Evolutionary conservation across 2,113 vertebrate genomes (phyloP), one percentile per base, ranked within the genome.

Genomic region (Xerus inauris): DNA sequence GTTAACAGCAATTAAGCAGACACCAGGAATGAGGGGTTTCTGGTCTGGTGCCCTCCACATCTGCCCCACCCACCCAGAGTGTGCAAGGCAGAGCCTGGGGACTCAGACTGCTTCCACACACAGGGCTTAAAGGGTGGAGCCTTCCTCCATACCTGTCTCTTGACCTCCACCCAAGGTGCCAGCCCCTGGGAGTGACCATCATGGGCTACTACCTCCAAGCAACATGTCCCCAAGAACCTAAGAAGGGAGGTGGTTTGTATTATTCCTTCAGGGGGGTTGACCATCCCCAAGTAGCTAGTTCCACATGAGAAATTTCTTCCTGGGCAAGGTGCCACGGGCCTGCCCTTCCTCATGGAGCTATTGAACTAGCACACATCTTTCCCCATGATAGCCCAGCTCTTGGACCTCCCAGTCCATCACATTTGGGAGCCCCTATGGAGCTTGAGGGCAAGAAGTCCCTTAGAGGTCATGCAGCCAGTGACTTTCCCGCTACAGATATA

Each of bases 1-100:
- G 86, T 67, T 88, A 93, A 76, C 89, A 35, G 89, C 86, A 92
- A 96, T 97, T 94, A 96, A 82, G 96, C 89, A 93, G 95, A 86
- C 93, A 65, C 38, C 1, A 69, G 85, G 95, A 96, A 94, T 51
- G 94, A 91, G 94, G 94, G 87, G 79, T 87, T 97, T 96, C 94
- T 71, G 47, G 47, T 42, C 62, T 14, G 82, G 64, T 14, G 45
- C 38, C 59, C 77, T 62, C 13, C 14, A 30, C 26, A 5, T 30
- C 49, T 19, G 71, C 11, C 40, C 19, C n/a, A n/a, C 42, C 90
- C 57, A 80, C 64, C 64, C 20, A 26, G 26, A 76, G 92, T 92
- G 75, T 67, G 64, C 38, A 24, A 84, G 91, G 54, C 69, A 59
- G 45, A 88, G 17, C 49, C 51, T 0, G 1, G 19, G 38, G 77